Percentiles rank a stretch among this genome's conserved stretches.
Evolutionary conservation across 2,113 vertebrate species (phyloP).

Genomic region (Perognathus longimembris): DNA sequence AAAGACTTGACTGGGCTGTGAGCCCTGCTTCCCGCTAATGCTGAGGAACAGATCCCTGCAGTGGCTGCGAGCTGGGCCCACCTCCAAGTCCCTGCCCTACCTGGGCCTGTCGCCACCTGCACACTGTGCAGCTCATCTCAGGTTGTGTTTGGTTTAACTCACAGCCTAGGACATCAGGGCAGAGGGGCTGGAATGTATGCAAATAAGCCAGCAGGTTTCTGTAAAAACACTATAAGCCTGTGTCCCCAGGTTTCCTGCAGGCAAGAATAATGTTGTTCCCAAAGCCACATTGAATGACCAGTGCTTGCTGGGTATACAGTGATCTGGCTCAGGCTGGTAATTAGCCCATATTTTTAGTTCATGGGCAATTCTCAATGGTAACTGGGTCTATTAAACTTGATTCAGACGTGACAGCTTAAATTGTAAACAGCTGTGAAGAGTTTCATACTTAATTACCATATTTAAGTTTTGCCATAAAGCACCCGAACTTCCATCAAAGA

Average conservation of each 20-base stretch:
- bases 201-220: conserved; percentile 53
- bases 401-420: conserved; percentile 88
- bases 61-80: not conserved
- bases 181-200: conserved; percentile 24
- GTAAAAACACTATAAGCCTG: conserved; percentile 8
- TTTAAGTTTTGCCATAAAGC: conserved; percentile 86
- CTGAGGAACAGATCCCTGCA: not conserved
- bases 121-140: not conserved
- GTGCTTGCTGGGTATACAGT: conserved; percentile 49
- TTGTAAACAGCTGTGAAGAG: conserved; percentile 90
- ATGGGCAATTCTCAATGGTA: conserved; percentile 84
- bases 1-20: not conserved
- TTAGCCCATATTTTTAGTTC: conserved; percentile 86
- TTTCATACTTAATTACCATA: conserved; percentile 88
- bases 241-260: conserved; percentile 42
- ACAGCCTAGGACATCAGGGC: not conserved
- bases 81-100: not conserved
- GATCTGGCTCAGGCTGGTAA: conserved; percentile 69
- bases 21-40: not conserved
- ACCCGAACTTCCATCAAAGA: conserved; percentile 82
- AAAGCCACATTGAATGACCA: conserved; percentile 56
- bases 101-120: conserved; percentile 51
- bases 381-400: conserved; percentile 87
- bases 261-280: conserved; percentile 27
- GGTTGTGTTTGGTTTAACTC: conserved; percentile 46